Base-by-base conservation (phyloP, 2,888 invertebrate genomes). In the Seira ritae region DNA sequence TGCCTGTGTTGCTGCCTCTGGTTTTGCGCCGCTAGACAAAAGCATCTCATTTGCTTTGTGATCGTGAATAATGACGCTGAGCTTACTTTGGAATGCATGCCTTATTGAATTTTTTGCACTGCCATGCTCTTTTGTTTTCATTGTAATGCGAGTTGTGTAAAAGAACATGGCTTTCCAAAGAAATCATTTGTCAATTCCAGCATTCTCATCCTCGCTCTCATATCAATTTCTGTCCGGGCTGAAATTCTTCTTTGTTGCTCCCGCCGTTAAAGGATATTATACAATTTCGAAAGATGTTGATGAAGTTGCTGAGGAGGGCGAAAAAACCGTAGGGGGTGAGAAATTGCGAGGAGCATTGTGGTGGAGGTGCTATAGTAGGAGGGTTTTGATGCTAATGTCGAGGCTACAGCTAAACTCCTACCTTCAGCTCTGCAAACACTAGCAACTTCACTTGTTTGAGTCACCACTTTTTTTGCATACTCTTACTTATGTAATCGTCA, bases 321-420 rank as follows among this genome's bases (percentile, higher is more conserved):
- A 8, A 73, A 73, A 72, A 73, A 12, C 65, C 6, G 15, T 73
- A 19, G 62, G 73, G 73, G 73, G 73, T 55, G 8, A 62, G 37
- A 73, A 65, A 73, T 73, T 65, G 73, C 73, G 15, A 73, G 22
- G 50, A n/a, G n/a, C 60, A 60, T 15, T 10, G 60, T 17, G 60
- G 17, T 10, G 60, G 60, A 60, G 60, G 60, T 60, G 60, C 17
- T n/a, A n/a, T 17, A 60, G 60, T 60, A 60, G 60, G 60, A 60
- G 60, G 4, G 12, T 42, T 60, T 60, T 60, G 42, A 8, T 42
- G 42, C 42, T 42, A 4, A 12, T 8, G 42, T 42, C 17, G 60
- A 60, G 60, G 60, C 60, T 42, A 42, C 42, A 15, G 60, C 8
- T n/a, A 60, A 60, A 4, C 60, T 60, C 60, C 60, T 60, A 10